Percentiles rank a stretch among this genome's conserved stretches.
These are phyloP conservation scores for Heliocidaris erythrogramma DNA, from an alignment of 35 echinoderm and acorn worm species.

Conservation along the genomic window DNA sequence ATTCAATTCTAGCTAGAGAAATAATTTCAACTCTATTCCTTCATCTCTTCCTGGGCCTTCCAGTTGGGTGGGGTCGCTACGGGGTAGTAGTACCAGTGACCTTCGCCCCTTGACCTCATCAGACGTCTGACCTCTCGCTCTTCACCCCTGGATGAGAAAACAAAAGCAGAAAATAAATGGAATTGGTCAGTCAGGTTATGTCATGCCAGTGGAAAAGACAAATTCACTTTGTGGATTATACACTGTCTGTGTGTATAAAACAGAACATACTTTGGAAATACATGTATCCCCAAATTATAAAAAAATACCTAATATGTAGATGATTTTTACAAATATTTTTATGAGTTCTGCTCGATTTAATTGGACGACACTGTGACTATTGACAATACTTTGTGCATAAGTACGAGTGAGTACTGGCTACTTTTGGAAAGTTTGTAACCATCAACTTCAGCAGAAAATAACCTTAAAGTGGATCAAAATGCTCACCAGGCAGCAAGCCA, in stretches of 20 bases:
- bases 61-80: slow-evolving; percentile 58
- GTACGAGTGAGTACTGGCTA: background rate
- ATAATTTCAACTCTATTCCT: slow-evolving; percentile 38
- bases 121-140: slow-evolving; percentile 63
- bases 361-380: too few relatives aligned
- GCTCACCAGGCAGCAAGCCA: too few relatives aligned
- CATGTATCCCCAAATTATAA: too few relatives aligned
- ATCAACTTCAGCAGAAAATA: too few relatives aligned
- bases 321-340: too few relatives aligned
- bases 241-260: background rate
- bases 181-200: background rate
- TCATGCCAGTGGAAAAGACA: background rate
- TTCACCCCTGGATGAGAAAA: slow-evolving; percentile 55
- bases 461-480: too few relatives aligned
- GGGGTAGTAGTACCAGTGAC: slow-evolving; percentile 74
- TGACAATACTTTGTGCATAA: background rate
- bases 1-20: background rate
- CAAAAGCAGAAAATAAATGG: background rate
- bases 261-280: background rate
- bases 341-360: too few relatives aligned
- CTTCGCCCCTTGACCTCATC: slow-evolving; percentile 77
- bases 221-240: background rate
- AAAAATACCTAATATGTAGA: too few relatives aligned
- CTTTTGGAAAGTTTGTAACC: too few relatives aligned
- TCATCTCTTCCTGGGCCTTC: slow-evolving; percentile 53